Evolutionary conservation across 2,113 vertebrate species (phyloP), one percentile per base, ranked within the genome.

Genomic region (Thryonomys swinderianus): DNA sequence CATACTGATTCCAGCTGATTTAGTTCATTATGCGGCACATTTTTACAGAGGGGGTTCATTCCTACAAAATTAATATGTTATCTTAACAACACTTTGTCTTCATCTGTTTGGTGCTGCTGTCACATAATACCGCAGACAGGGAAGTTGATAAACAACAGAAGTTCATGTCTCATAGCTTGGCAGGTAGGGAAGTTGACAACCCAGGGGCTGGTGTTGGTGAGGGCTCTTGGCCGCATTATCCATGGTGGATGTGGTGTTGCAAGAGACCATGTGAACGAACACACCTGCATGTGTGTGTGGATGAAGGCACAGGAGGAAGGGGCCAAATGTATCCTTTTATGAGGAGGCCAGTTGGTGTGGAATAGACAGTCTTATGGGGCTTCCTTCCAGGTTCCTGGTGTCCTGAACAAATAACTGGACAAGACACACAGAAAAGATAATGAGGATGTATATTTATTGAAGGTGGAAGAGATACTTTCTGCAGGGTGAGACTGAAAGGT

Each of bases 1-100:
- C 57, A 3, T 86, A 59, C 62, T 95, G 84, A 90, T 96, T 94
- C 85, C 67, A 79, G 18, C 51, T 91, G 62, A 66, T 91, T 87
- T 91, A 73, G 34, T 83, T 90, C 92, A 62, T 94, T 57, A 45
- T 20, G 34, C 25, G 53, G 40, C 61, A 85, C 32, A 57, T 86
- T 95, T 81, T 59, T 88, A 25, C 55, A 85, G 61, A 95, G 23
- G 25, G 55, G 10, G 76, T 57, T 85, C 76, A 73, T 7, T 84
- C 32, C 53, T 66, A 42, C 74, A 82, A 62, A 85, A n/a, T 73
- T 69, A 92, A 85, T 62, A 67, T 25, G 18, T 66, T 88, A n/a
- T n/a, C 37, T 40, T 83, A 51, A 42, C 42, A 82, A 71, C 5
- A 78, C 76, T 42, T 93, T 84, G 57, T n/a, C 79, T 66, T 45